Evolutionary conservation across 2,113 vertebrate species (phyloP).

Genomic region (Pelobates fuscus): DNA sequence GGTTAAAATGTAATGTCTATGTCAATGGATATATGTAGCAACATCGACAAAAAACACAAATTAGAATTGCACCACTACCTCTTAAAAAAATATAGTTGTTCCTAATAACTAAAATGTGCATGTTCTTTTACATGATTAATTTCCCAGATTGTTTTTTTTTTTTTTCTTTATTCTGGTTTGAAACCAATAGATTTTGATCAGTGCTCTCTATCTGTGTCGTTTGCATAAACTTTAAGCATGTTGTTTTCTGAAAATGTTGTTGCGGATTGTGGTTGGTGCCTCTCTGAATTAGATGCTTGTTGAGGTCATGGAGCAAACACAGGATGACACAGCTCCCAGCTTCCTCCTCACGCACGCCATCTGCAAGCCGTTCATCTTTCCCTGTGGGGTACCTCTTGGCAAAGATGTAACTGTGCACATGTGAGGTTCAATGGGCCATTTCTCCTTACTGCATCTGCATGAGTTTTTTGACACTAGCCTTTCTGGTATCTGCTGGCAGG

Average conservation of each 20-base stretch:
- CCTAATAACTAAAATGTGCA: no score
- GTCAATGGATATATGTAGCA: no score
- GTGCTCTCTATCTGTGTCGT: background rate
- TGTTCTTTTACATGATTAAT: no score
- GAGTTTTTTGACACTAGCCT: constrained; percentile 15
- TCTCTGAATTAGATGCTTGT: constrained; percentile 1
- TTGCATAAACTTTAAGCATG: background rate
- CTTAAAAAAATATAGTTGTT: no score
- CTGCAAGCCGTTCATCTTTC: constrained; percentile 28
- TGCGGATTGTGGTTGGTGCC: background rate
- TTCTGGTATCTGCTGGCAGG: constrained; percentile 23
- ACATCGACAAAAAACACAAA: no score
- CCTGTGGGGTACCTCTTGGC: constrained; percentile 34
- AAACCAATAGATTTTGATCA: background rate
- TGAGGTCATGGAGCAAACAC: constrained; percentile 21
- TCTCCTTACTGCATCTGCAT: constrained; percentile 43
- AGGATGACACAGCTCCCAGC: constrained; percentile 6
- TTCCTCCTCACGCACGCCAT: constrained; percentile 24
- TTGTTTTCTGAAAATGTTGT: background rate
- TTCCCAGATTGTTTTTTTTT: background rate
- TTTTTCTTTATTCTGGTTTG: background rate
- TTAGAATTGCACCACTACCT: no score
- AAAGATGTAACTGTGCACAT: constrained; percentile 9
- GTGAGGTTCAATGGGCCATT: constrained; percentile 30
- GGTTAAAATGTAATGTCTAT: no score